Evolutionary conservation across 2,113 vertebrate species (phyloP), one percentile per base, ranked within the genome.

Genomic region (Chloroceryle aenea): DNA sequence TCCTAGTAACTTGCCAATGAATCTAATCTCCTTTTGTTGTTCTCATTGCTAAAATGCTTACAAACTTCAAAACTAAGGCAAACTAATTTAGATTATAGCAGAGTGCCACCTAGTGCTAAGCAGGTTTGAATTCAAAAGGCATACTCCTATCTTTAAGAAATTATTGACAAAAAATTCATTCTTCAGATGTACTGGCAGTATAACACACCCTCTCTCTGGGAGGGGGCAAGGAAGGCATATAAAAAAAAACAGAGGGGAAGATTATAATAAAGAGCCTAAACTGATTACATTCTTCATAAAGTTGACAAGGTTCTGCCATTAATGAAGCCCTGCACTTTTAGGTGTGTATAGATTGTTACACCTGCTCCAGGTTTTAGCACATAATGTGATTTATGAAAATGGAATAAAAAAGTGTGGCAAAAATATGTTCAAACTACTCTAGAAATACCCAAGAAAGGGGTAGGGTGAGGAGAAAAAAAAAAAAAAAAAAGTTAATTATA

Each of bases 51-150:
- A 36, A 86, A 80, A 77, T 90, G 53, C 48, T 94, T 92, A 68
- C 45, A 74, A 83, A 73, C 80, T 90, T 71, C 74, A 43, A 50
- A 90, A 43, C 22, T 20, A 75, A 75, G 58, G 59, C 68, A 81
- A 92, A 89, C 20, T 50, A 76, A 94, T 87, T 97, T 97, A 96
- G 71, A 76, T 96, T 96, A 97, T 93, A 96, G 89, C 85, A 96
- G 95, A 95, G 95, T 95, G 95, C 97, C 97, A 97, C 71, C 97
- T 97, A 97, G 96, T 96, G 97, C 90, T 90, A 89, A 96, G 13
- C 92, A 58, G 29, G 52, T 61, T 82, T 36, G 93, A 74, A 56
- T 63, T 74, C 79, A 55, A 90, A 91, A 85, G 50, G 20, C 4
- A 0, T 23, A 29, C 29, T 86, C 72, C 59, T 40, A 38, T 14